Evolutionary conservation across 2,113 vertebrate genomes (phyloP).

Genomic region (Noturus placidus): DNA sequence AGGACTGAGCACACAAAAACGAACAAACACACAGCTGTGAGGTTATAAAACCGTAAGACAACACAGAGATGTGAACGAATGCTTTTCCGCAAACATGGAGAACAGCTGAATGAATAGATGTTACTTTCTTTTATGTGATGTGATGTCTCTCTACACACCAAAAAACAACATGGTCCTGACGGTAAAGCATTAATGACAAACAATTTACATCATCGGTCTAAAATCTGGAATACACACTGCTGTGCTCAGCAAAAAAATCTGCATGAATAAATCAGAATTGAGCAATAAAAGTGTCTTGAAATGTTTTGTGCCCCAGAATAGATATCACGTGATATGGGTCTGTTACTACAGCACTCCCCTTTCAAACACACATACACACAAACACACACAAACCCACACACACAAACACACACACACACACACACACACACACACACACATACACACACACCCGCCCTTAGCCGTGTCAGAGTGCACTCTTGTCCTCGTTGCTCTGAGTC

Average conservation of each 20-base stretch:
- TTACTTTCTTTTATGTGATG: conserved; percentile 19
- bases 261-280: conserved; percentile 28
- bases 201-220: background rate
- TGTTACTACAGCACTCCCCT: conserved; percentile 36
- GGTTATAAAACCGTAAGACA: conserved; percentile 32
- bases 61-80: conserved; percentile 31
- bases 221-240: conserved; percentile 19
- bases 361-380: conserved; percentile 22
- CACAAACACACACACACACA: conserved; percentile 2
- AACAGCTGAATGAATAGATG: conserved; percentile 10
- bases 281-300: conserved; percentile 37
- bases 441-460: background rate
- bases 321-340: conserved; percentile 44
- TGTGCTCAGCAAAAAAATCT: conserved; percentile 19
- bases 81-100: background rate
- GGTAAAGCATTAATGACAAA: background rate
- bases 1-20: conserved; percentile 10
- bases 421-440: conserved; percentile 27
- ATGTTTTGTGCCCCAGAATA: conserved; percentile 42
- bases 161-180: conserved; percentile 2
- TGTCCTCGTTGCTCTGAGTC: conserved; percentile 51
- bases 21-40: conserved; percentile 25
- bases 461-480: conserved; percentile 50
- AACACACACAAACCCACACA: background rate
- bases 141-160: conserved; percentile 1